Evolutionary conservation across 2,113 vertebrate species (phyloP), one percentile per base, ranked within the genome.

Genomic region (Dermatemys mawii): DNA sequence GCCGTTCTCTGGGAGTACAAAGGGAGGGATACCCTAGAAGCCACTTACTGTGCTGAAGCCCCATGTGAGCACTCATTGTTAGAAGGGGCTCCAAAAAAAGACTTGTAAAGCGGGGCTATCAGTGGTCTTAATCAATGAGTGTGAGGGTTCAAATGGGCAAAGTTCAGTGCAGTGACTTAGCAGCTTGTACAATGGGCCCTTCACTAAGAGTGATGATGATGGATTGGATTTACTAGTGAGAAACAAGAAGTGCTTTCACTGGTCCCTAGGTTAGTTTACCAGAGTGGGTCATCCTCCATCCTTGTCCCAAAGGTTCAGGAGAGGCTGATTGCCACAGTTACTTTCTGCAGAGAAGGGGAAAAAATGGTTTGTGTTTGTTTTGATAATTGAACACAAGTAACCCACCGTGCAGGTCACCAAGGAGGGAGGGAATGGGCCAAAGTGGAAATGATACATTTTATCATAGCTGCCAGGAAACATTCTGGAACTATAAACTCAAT

Each of bases 401-500:
- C 76, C 27, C 1, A 41, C 14, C 35, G n/a, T 19, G 14, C 63
- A n/a, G 10, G 75, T 46, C 55, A 5, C 7, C 2, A 22, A 2
- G n/a, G n/a, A n/a, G n/a, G 21, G 48, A 50, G 35, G 3, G 32
- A 41, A 16, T 21, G 50, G n/a, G 29, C 83, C 75, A 1, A 21
- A 78, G 48, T 17, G 75, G 88, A 35, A 75, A 35, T 76, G 50
- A 63, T 54, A 9, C 13, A 3, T 73, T 89, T 95, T 86, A 32
- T 78, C 83, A 0, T 67, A 55, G 57, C 38, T 91, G 55, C 44
- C 92, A 63, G 87, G 87, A 95, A 95, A 93, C 90, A 92, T 83
- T 50, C 92, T 54, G 57, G 87, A n/a, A 93, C 75, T 93, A 24
- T 32, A 49, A 78, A 89, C 96, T 95, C 96, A 89, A 0, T 82